Evolutionary conservation across 92 coral and sea anemone genomes (phyloP).

Genomic region (Montipora capitata): DNA sequence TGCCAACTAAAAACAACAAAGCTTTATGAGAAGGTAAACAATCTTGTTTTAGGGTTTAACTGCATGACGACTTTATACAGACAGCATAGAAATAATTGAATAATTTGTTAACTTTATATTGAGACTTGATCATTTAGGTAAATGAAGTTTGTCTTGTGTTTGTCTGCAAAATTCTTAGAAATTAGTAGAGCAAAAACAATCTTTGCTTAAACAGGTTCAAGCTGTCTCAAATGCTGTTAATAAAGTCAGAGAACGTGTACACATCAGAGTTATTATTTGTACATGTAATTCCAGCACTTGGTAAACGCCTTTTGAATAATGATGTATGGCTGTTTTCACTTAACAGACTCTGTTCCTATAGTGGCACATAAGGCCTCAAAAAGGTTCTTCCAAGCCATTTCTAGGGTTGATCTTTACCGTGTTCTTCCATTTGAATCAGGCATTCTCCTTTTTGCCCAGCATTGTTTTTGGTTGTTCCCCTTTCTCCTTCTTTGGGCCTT

Average conservation of each 20-base stretch:
- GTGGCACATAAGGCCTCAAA: too few relatives aligned
- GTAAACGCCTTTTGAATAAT: too few relatives aligned
- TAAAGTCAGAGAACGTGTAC: conserved; percentile 58
- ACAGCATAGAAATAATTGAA: background rate
- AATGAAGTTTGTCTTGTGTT: background rate
- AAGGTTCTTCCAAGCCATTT: too few relatives aligned
- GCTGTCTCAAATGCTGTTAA: conserved; percentile 9
- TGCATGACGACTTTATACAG: conserved; percentile 43
- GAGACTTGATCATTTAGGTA: background rate
- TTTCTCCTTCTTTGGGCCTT: too few relatives aligned
- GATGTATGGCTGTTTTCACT: too few relatives aligned
- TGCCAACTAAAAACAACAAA: too few relatives aligned
- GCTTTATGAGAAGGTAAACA: background rate
- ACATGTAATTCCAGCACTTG: background rate
- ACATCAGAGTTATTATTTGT: background rate
- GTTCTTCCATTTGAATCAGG: too few relatives aligned
- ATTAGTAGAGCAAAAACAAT: background rate
- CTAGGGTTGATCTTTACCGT: too few relatives aligned
- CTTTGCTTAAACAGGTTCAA: background rate
- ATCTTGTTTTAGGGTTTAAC: conserved; percentile 15
- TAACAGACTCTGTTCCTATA: too few relatives aligned
- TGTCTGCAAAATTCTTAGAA: background rate
- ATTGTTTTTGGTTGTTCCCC: too few relatives aligned
- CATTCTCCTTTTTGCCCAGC: too few relatives aligned
- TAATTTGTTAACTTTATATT: background rate